Base-by-base conservation (phyloP, 1,140 invertebrate species). In the Chionoecetes opilio region DNA sequence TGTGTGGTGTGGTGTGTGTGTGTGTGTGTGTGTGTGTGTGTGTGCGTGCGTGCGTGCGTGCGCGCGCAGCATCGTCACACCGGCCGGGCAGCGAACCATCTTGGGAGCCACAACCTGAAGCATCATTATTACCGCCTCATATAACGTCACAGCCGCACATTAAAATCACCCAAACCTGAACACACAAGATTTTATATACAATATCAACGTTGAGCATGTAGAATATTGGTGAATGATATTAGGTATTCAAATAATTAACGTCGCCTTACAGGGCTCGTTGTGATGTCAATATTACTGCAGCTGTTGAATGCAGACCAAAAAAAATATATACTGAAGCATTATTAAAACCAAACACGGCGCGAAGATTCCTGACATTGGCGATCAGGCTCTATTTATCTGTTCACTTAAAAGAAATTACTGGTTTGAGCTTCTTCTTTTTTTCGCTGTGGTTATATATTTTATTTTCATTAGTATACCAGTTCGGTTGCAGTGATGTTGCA, bases 381-480 rank as follows among this genome's bases (percentile, higher is more conserved):
- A 75, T 75, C n/a, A 75, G n/a, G 26, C n/a, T 75, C 26, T 75
- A 75, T 75, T 75, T 75, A 75, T 75, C 63, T 75, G 63, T n/a
- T 75, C 63, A 75, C 63, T n/a, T n/a, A 75, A 75, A 75, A 6
- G n/a, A 21, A 75, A 75, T 75, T 75, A 75, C 63, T 21, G n/a
- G 63, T 75, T 75, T n/a, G 41, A 11, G 21, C n/a, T 75, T 75
- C 11, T 11, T n/a, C n/a, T 75, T 75, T 75, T 75, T 75, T 75
- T 75, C 21, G 26, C n/a, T 75, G 26, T 6, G 8, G n/a, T 26
- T 26, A n/a, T 9, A 21, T 75, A 6, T 21, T n/a, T 75, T 75
- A 75, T 75, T 53, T 53, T 53, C 21, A 53, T 53, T 53, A 53
- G 46, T 53, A 53, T 53, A 53, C 46, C 46, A 1, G 46, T 53